Percentiles rank a stretch among this genome's conserved stretches.
phyloP scores from a whole-genome alignment of 64 coral and sea anemone species.

The Montipora cactus region DNA sequence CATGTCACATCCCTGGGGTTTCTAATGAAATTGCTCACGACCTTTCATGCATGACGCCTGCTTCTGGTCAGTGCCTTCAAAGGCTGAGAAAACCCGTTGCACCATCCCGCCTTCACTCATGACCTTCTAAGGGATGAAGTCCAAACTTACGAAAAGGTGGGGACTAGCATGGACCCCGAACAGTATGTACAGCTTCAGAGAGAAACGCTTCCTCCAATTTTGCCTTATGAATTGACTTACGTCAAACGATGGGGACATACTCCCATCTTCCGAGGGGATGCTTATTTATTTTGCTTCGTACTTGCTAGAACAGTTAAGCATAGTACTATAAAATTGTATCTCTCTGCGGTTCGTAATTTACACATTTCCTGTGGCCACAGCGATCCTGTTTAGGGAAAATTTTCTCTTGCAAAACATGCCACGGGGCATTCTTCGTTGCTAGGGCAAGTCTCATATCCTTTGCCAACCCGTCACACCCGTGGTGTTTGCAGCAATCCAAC shows the following conservation, averaged over 20 bases:
- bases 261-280: background rate
- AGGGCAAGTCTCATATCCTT: background rate
- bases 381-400: background rate
- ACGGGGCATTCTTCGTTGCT: background rate
- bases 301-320: background rate
- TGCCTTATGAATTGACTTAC: background rate
- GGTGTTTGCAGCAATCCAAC: background rate
- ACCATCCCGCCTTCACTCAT: background rate
- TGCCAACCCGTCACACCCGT: slow-evolving; percentile 4
- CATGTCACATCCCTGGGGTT: background rate
- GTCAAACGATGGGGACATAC: background rate
- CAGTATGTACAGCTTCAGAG: background rate
- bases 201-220: background rate
- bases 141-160: background rate
- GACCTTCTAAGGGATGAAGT: slow-evolving; percentile 2
- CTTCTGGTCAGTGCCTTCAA: background rate
- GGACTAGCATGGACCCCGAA: slow-evolving; percentile 3
- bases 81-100: background rate
- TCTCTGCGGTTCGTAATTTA: background rate
- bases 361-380: background rate
- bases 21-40: slow-evolving; percentile 24
- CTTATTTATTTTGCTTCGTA: background rate
- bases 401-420: background rate
- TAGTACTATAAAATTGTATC: background rate
- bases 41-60: slow-evolving; percentile 11